These are phyloP conservation scores for Ascidia mentula DNA, from an alignment of 23 tunicate genomes.

Conservation along the genomic window DNA sequence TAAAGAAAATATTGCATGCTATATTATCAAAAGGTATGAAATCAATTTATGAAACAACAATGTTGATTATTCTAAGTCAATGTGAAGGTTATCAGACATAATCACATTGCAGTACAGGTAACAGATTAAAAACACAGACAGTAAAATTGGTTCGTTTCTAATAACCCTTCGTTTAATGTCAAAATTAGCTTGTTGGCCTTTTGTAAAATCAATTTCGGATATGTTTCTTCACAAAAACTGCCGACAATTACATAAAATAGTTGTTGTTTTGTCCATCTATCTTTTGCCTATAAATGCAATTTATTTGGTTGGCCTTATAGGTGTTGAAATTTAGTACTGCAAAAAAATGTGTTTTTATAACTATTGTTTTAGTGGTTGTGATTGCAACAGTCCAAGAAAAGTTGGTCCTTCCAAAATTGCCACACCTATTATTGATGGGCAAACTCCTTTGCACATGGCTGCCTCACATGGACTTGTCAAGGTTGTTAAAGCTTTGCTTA, in stretches of 20 bases:
- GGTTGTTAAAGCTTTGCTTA: constrained; percentile 26
- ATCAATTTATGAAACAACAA: no score
- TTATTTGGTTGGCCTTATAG: not conserved
- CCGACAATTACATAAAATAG: no score
- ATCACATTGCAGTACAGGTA: no score
- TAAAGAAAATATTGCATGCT: constrained; percentile 43
- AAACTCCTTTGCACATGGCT: constrained; percentile 62
- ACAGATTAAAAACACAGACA: no score
- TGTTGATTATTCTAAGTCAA: no score
- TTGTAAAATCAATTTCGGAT: no score
- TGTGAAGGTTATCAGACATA: no score
- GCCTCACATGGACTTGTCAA: constrained; percentile 23
- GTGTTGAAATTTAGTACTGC: not conserved
- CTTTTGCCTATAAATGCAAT: not conserved
- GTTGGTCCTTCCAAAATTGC: not conserved
- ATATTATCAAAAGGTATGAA: constrained; percentile 42
- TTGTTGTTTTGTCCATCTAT: no score
- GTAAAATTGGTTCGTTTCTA: no score
- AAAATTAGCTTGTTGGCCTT: no score
- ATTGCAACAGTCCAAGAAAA: constrained; percentile 28
- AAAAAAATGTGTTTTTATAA: not conserved
- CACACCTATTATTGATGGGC: constrained; percentile 33
- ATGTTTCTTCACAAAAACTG: no score
- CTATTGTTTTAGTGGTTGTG: constrained; percentile 35
- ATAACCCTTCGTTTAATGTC: no score